These are phyloP conservation scores for Crotalus helleri DNA, from an alignment of 2,113 vertebrate species.

Conservation along the genomic window DNA sequence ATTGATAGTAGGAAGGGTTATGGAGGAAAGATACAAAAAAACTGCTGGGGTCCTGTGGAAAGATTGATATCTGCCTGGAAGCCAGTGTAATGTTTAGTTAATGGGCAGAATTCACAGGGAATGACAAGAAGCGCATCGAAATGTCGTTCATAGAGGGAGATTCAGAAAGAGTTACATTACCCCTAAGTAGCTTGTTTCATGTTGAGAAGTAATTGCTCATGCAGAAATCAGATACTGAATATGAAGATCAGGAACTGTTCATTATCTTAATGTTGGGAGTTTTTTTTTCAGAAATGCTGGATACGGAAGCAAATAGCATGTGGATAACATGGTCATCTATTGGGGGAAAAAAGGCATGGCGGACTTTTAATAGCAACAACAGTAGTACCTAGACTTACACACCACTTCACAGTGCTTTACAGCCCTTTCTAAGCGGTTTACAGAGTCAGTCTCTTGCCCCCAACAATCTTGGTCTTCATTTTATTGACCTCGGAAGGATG, in stretches of 20 bases:
- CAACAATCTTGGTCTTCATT: no score
- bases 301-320: not conserved
- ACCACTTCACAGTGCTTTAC: no score
- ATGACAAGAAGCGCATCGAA: no score
- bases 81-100: no score
- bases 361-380: not conserved
- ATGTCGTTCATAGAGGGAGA: not conserved
- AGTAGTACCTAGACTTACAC: no score
- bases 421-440: no score
- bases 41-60: not conserved
- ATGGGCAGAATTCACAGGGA: not conserved
- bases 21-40: not conserved
- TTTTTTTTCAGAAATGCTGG: not conserved
- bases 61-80: not conserved
- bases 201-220: not conserved
- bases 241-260: not conserved
- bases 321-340: not conserved
- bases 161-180: not conserved
- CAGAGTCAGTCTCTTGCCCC: no score
- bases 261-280: not conserved
- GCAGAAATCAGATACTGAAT: not conserved
- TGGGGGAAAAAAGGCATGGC: not conserved
- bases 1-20: slow-evolving; percentile 22
- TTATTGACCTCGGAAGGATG: no score
- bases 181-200: not conserved